Percentiles rank a stretch among this genome's conserved stretches.
Conservation (phyloP, 37 sponge, comb jelly and placozoan genomes). For the Amphimedon queenslandica region DNA sequence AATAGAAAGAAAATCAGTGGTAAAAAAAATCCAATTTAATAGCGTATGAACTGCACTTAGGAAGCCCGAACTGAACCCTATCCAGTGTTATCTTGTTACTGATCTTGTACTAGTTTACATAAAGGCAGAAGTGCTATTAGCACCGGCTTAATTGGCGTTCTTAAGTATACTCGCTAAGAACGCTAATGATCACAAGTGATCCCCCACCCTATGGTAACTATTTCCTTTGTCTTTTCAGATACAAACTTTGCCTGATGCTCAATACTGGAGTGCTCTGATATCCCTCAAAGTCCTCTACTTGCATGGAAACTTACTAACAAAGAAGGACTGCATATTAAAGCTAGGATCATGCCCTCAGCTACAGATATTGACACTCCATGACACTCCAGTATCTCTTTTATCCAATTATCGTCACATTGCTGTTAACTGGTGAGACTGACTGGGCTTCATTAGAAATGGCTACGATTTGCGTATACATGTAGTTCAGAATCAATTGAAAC, state of each 20-base stretch:
- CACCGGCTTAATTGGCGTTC: too few relatives aligned
- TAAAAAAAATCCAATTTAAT: too few relatives aligned
- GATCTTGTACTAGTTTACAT: too few relatives aligned
- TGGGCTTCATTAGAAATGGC: not conserved
- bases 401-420: conserved; percentile 73
- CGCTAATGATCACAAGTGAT: too few relatives aligned
- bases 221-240: conserved; percentile 37
- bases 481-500: too few relatives aligned
- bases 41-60: too few relatives aligned
- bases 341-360: conserved; percentile 41
- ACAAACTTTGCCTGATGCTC: conserved; percentile 21
- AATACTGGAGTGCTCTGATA: conserved; percentile 57
- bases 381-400: conserved; percentile 66
- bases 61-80: too few relatives aligned
- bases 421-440: conserved; percentile 56
- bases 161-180: too few relatives aligned
- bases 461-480: too few relatives aligned
- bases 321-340: not conserved
- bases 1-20: too few relatives aligned
- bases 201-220: not conserved
- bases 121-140: too few relatives aligned
- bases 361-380: conserved; percentile 62
- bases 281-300: conserved; percentile 67
- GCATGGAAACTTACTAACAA: conserved; percentile 50
- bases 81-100: too few relatives aligned